Evolutionary conservation across 2,113 vertebrate genomes (phyloP).

Genomic region (Willisornis vidua): DNA sequence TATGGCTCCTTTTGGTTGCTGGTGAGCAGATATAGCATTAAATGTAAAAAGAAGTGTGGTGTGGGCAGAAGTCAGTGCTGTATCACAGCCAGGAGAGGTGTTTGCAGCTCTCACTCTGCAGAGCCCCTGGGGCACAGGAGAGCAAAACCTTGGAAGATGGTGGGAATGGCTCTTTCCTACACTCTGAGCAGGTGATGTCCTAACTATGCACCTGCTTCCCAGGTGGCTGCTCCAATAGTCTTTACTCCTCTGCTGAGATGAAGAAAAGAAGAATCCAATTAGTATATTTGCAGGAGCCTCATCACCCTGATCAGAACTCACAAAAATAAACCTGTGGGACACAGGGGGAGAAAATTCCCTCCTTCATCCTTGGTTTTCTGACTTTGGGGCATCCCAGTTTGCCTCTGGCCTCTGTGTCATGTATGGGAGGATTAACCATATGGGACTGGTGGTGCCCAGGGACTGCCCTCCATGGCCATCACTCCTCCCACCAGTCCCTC

Average conservation of each 20-base stretch:
- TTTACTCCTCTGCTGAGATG: neutral
- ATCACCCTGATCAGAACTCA: neutral
- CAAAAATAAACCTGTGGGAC: neutral
- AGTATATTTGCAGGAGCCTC: neutral
- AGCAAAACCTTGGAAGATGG: neutral
- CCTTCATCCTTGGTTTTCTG: neutral
- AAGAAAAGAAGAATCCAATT: neutral
- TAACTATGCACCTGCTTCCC: neutral
- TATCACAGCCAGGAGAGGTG: neutral
- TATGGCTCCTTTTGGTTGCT: neutral
- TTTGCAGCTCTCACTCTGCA: neutral
- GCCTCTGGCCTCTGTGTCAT: neutral
- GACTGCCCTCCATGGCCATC: neutral
- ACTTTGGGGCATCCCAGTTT: neutral
- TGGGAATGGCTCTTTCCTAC: neutral
- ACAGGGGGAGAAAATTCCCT: neutral
- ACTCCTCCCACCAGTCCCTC: neutral
- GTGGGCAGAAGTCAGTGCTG: neutral
- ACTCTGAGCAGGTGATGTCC: neutral
- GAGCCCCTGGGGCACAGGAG: neutral
- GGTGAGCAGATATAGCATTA: neutral
- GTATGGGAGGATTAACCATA: neutral
- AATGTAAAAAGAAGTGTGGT: neutral
- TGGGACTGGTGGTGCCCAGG: neutral
- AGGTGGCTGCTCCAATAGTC: neutral